Percentiles rank a stretch among this genome's conserved stretches.
These are phyloP conservation scores for Lampris incognitus DNA, from an alignment of 2,113 vertebrate species.

Conservation along the genomic window DNA sequence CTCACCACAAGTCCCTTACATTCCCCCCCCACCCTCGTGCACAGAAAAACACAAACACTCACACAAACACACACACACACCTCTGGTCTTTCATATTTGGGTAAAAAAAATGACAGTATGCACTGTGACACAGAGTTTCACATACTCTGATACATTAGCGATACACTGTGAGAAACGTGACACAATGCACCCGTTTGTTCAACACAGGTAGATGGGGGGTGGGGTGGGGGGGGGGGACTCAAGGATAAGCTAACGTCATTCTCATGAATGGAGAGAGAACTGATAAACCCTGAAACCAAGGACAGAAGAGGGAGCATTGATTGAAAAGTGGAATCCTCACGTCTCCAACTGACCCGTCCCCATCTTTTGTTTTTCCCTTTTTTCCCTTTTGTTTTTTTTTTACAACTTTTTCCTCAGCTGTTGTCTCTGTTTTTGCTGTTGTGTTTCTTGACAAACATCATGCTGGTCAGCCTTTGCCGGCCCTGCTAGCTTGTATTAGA, in stretches of 20 bases:
- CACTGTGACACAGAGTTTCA: conserved; percentile 46
- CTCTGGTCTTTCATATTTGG: conserved; percentile 14
- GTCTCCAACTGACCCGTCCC: conserved; percentile 17
- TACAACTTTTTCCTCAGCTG: conserved; percentile 3
- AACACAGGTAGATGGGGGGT: background rate
- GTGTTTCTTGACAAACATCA: background rate
- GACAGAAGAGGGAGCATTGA: conserved; percentile 24
- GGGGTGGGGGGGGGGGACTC: background rate
- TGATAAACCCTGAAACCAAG: background rate
- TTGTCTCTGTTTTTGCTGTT: conserved; percentile 4
- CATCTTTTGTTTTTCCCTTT: background rate
- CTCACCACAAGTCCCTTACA: conserved; percentile 4
- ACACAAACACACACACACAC: conserved; percentile 27
- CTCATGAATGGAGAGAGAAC: too few relatives aligned
- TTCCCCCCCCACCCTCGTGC: conserved; percentile 9
- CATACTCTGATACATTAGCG: conserved; percentile 14
- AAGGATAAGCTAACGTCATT: too few relatives aligned
- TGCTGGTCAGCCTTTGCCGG: background rate
- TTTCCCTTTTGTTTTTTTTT: background rate
- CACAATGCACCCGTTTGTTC: conserved; percentile 9
- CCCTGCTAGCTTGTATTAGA: background rate
- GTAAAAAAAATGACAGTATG: conserved; percentile 38
- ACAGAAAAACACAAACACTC: conserved; percentile 16
- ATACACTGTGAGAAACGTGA: conserved; percentile 38
- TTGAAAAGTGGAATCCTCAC: background rate